Evolutionary conservation across 2,113 vertebrate genomes (phyloP), one percentile per base, ranked within the genome.

Genomic region (Rhinichthys klamathensis): DNA sequence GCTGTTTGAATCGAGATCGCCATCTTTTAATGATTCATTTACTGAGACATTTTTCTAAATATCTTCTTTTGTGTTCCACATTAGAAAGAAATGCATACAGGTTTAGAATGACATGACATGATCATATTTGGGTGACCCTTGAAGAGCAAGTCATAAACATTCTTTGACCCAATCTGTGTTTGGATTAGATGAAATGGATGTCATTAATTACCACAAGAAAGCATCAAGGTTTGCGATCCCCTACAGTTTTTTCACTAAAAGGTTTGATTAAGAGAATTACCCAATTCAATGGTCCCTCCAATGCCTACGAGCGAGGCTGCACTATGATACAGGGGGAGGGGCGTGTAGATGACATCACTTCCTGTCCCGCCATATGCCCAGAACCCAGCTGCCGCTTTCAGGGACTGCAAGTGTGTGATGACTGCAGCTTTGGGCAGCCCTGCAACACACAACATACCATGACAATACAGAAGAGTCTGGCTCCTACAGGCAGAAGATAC

Each of bases 381-480:
- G 7, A 98, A 90, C 3, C 96, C 96, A 80, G 86, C 92, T 60
- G 96, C 94, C 11, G 93, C 96, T 90, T 95, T 96, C 82, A 98
- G 83, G 56, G 94, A 85, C 86, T 97, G 96, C 15, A 97, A 84
- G 70, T 98, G 96, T 54, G 93, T 96, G 90, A 99, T 96, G 58
- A 98, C 94, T 58, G 97, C 98, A 2, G 98, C 96, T 89, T 99
- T 99, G 4, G 98, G 97, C 56, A 99, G 94, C 74, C 97, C 98
- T 99, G 85, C 72, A 13, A 84, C 51, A 81, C 0, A 51, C 15
- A 41, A 69, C 30, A 56, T 46, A 46, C 3, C 11, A 46, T 32
- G 12, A n/a, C 3, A 58, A 23, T 4, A 69, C 72, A 35, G 16
- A 63, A 56, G 0, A 56, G 30, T 10, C 56, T 7, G 44, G 12